Base-by-base conservation (phyloP, 2,888 invertebrate genomes). In the Helicoverpa assulta region DNA sequence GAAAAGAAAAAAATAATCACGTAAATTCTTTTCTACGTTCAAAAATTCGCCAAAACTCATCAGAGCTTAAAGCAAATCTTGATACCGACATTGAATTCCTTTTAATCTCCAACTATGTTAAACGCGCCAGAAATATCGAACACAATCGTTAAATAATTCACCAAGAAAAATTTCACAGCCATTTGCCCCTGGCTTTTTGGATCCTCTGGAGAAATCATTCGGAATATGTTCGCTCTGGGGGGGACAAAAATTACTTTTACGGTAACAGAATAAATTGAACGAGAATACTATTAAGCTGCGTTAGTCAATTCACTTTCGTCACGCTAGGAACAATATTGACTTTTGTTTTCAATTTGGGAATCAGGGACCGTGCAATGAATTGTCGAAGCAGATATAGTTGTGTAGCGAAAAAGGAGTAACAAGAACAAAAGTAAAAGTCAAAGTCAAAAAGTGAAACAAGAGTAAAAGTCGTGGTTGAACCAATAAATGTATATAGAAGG, bases 141-240 rank as follows among this genome's bases (percentile, higher is more conserved):
- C 67, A 70, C 76, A 70, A 63, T 67, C 73, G 75, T 51, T 80
- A 77, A 76, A 80, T 76, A 84, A 80, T 77, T 79, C 68, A 76
- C 64, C 67, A 57, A 73, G 70, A 77, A 78, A 78, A 67, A 83
- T 83, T 82, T 80, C 74, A 76, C 72, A 79, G 78, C 60, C 70
- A 57, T 67, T 73, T 73, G 70, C 78, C 76, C 66, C 67, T 56
- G 72, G 75, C 67, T 70, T 63, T 69, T 63, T 16, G 67, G 58
- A 61, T 47, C 73, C 86, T 78, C 87, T 52, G 51, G 86, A 88
- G 85, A 88, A 88, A 86, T 86, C 79, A 82, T 67, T 63, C 64
- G 65, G 62, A 82, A 78, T 69, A 78, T 74, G 76, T 70, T 52
- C 47, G 66, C 72, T 63, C 58, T 53, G 43, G 67, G 77, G 77